A percentile compares a stretch with the other conserved stretches of the same genome.
These are phyloP conservation scores for Euspilapteryx auroguttella DNA, from an alignment of 2,888 invertebrate species.

Conservation along the genomic window DNA sequence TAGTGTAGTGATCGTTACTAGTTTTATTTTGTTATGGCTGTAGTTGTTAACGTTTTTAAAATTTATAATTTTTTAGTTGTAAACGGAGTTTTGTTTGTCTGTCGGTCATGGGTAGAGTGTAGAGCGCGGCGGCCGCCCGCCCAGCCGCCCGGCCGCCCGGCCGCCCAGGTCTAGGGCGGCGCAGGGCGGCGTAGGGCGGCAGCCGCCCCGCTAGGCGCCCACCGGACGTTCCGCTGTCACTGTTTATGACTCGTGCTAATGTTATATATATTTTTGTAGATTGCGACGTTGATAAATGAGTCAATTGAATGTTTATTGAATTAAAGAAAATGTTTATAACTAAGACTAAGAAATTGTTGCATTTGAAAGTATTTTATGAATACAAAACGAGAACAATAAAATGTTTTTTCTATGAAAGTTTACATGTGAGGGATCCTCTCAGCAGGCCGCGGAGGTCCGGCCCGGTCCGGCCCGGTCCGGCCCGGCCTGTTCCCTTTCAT, in stretches of 20 bases:
- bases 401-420: conserved; percentile 57
- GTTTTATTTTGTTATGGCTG: conserved; percentile 59
- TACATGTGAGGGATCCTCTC: conserved; percentile 48
- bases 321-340: conserved; percentile 52
- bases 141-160: conserved; percentile 6
- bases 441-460: conserved; percentile 34
- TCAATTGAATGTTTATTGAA: conserved; percentile 60
- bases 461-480: conserved; percentile 38
- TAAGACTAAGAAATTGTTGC: conserved; percentile 60
- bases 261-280: conserved; percentile 59
- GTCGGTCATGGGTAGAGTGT: conserved; percentile 29
- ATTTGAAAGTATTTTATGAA: conserved; percentile 60
- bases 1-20: conserved; percentile 54
- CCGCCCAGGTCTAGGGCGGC: conserved; percentile 8
- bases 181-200: conserved; percentile 6
- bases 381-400: conserved; percentile 59
- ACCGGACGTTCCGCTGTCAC: conserved; percentile 11
- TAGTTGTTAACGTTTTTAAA: conserved; percentile 57
- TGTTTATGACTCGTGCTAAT: conserved; percentile 49
- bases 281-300: conserved; percentile 59
- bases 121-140: conserved; percentile 7
- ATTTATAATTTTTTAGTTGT: conserved; percentile 53
- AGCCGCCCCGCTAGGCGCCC: conserved; percentile 5
- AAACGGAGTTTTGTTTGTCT: conserved; percentile 32
- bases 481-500: conserved; percentile 47